phyloP scores from a whole-genome alignment of 2,888 invertebrate species.

The Augochlorella aurata region DNA sequence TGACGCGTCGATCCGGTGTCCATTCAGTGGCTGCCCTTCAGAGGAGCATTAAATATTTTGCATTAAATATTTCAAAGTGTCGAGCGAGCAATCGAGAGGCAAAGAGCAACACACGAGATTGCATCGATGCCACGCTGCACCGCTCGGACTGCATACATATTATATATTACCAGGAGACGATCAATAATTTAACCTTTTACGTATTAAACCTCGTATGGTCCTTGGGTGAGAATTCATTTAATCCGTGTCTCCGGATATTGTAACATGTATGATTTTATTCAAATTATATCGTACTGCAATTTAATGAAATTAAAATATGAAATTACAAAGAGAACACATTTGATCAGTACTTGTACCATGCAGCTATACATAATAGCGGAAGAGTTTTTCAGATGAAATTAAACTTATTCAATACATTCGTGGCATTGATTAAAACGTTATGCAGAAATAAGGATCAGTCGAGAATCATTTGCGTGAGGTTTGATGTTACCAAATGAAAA shows the following conservation, averaged over 20 bases:
- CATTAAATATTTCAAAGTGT: constrained; percentile 18
- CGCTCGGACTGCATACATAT: background rate
- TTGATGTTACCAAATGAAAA: too few species aligned
- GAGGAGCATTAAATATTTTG: constrained; percentile 25
- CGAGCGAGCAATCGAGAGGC: background rate
- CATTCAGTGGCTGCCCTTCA: background rate
- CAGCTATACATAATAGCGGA: too few species aligned
- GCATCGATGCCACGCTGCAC: background rate
- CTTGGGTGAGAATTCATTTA: background rate
- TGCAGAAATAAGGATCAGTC: too few species aligned
- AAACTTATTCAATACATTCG: too few species aligned
- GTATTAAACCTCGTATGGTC: background rate
- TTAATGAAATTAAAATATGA: background rate
- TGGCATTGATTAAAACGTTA: too few species aligned
- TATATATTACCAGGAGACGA: background rate
- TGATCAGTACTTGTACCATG: too few species aligned
- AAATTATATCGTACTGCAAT: background rate
- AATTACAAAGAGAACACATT: too few species aligned
- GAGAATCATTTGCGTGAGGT: too few species aligned
- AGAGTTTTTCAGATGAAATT: too few species aligned
- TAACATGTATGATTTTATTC: background rate
- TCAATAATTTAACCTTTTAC: background rate
- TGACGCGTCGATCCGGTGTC: constrained; percentile 19
- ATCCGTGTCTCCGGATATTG: background rate
- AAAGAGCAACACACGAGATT: background rate